Evolutionary conservation across 2,113 vertebrate species (phyloP).

Genomic region (Indri indri): DNA sequence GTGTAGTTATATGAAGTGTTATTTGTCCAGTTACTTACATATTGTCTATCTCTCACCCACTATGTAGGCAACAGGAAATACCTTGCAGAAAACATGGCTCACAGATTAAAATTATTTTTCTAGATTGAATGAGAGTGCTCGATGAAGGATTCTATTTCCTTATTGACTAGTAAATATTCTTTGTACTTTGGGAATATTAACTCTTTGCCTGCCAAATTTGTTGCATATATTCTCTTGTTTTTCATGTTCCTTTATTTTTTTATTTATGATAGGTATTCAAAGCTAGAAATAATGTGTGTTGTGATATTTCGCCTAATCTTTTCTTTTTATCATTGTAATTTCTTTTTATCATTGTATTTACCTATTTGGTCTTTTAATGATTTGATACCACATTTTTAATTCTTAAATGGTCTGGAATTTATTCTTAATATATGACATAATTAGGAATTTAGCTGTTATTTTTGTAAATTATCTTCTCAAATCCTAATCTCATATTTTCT

Average conservation of each 20-base stretch:
- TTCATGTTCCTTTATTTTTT: neutral
- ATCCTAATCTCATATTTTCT: neutral
- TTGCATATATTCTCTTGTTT: neutral
- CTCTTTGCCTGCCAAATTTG: neutral
- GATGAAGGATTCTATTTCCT: neutral
- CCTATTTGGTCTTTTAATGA: neutral
- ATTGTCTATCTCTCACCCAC: neutral
- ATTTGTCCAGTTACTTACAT: neutral
- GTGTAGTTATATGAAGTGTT: neutral
- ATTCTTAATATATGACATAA: neutral
- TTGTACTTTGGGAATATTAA: neutral
- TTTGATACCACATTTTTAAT: neutral
- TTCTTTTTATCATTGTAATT: neutral
- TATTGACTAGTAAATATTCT: neutral
- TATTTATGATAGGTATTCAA: neutral
- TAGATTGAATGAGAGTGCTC: neutral
- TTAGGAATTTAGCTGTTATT: neutral
- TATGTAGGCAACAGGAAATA: neutral
- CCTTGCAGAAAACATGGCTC: neutral
- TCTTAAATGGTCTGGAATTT: neutral
- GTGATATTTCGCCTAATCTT: neutral
- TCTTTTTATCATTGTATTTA: neutral
- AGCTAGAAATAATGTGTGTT: neutral
- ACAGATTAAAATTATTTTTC: neutral
- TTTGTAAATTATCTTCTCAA: neutral